phyloP scores from a whole-genome alignment of 2,888 invertebrate species.

The Torymus tubicola region DNA sequence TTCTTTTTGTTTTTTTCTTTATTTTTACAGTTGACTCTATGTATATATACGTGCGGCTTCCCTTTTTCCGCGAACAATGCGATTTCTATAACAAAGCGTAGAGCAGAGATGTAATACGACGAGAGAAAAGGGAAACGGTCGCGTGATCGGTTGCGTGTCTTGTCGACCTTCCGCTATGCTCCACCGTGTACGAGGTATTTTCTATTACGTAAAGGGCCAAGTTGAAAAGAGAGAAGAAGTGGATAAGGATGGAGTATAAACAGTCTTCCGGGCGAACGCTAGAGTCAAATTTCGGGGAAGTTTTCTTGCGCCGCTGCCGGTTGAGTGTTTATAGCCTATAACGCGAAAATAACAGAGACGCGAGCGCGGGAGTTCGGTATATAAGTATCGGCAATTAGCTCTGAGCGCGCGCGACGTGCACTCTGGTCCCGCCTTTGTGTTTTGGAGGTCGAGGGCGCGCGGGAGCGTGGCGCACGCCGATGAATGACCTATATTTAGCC shows the following conservation, averaged over 20 bases:
- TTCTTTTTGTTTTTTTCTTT: no score
- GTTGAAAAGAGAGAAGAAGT: not conserved
- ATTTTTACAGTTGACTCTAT: no score
- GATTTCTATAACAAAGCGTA: not conserved
- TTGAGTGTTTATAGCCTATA: slow-evolving; percentile 24
- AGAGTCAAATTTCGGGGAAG: slow-evolving; percentile 41
- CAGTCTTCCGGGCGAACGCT: slow-evolving; percentile 32
- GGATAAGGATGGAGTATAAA: not conserved
- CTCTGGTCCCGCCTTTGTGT: slow-evolving; percentile 5
- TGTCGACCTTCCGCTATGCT: slow-evolving; percentile 17
- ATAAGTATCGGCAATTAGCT: slow-evolving; percentile 47
- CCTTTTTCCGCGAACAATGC: slow-evolving; percentile 31
- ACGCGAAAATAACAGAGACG: slow-evolving; percentile 49
- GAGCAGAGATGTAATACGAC: not conserved
- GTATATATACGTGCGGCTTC: not conserved
- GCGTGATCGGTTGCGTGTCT: slow-evolving; percentile 10
- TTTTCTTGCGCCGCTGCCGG: slow-evolving; percentile 9
- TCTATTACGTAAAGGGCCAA: no score
- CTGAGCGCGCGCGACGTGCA: not conserved
- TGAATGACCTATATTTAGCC: slow-evolving; percentile 31
- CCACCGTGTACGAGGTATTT: not conserved
- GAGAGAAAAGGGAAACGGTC: not conserved
- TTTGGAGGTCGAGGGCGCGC: slow-evolving; percentile 24
- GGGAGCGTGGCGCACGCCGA: not conserved
- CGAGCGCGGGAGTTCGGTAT: not conserved